Conservation (phyloP, 2,797 vertebrate species). For the Hoplostethus atlanticus region DNA sequence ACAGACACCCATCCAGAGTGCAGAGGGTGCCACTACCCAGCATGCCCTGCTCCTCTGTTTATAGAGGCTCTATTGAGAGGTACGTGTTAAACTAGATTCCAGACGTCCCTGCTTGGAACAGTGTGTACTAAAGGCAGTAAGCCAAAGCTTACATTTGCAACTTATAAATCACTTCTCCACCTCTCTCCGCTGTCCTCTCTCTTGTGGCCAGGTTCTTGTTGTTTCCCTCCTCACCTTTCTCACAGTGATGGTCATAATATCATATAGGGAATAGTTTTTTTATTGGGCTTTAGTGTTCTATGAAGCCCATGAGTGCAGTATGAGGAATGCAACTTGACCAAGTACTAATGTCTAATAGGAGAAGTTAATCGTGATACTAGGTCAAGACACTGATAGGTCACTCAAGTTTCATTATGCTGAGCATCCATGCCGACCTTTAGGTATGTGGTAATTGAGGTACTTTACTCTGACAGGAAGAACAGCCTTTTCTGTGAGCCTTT, state of each 20-base stretch:
- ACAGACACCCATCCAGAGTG: not conserved
- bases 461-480: not conserved
- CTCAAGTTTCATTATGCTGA: conserved; percentile 23
- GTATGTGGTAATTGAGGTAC: conserved; percentile 3
- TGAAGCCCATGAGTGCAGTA: not conserved
- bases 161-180: conserved; percentile 18
- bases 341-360: not conserved
- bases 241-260: not conserved
- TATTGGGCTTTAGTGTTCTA: conserved; percentile 7
- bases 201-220: conserved; percentile 15
- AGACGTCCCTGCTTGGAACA: conserved; percentile 60
- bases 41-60: conserved; percentile 53
- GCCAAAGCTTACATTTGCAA: conserved; percentile 25
- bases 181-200: conserved; percentile 29
- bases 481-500: not conserved
- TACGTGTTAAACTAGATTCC: conserved; percentile 40
- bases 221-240: conserved; percentile 26
- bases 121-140: conserved; percentile 47
- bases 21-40: conserved; percentile 16
- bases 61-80: conserved; percentile 16
- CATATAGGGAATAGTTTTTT: conserved; percentile 32
- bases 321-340: conserved; percentile 2
- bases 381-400: conserved; percentile 9
- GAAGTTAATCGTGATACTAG: not conserved
- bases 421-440: not conserved